Conservation (phyloP, 2,113 vertebrate genomes). For the Centrocercus urophasianus region DNA sequence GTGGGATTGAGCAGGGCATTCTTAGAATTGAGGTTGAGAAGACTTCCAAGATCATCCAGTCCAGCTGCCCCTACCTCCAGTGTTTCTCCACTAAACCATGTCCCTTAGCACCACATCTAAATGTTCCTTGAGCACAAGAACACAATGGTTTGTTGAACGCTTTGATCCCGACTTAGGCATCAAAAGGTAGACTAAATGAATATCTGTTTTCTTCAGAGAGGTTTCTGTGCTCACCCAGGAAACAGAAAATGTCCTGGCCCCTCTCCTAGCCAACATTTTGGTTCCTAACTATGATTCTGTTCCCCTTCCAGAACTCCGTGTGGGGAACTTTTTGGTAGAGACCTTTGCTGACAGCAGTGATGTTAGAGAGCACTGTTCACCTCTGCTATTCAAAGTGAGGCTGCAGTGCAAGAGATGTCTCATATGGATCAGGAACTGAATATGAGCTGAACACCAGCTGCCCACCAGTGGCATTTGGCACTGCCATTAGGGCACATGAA, state of each 20-base stretch:
- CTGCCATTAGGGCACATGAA: neutral
- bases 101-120: no score
- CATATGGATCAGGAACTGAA: neutral
- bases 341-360: fast-evolving
- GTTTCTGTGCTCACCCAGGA: neutral
- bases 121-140: no score
- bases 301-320: neutral
- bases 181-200: neutral
- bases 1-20: no score
- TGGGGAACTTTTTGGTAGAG: neutral
- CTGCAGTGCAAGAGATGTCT: neutral
- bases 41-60: no score
- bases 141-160: no score
- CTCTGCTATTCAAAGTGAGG: neutral
- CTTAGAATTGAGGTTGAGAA: no score
- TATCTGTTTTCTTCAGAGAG: neutral
- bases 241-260: neutral
- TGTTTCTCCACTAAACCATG: no score
- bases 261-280: neutral
- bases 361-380: neutral
- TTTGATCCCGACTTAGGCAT: neutral
- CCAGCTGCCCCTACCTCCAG: no score
- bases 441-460: neutral
- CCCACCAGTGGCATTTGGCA: neutral
- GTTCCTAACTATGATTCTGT: neutral